Percentiles rank a stretch among this genome's conserved stretches.
Conservation (phyloP, 92 coral and sea anemone species). For the Desmophyllum pertusum region DNA sequence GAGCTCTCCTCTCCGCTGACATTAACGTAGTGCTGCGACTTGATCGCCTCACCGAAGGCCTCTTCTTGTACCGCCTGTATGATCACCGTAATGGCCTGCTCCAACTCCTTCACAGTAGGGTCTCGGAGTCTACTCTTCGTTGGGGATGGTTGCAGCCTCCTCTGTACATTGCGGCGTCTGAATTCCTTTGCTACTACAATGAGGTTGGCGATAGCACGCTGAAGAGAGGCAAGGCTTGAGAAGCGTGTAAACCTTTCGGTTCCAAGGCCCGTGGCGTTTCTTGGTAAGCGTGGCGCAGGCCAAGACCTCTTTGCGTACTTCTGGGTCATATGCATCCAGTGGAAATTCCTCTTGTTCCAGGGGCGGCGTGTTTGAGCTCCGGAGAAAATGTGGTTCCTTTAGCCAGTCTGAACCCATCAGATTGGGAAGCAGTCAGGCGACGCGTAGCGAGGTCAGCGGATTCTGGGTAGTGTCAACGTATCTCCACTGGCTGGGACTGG, state of each 20-base stretch:
- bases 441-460: slow-evolving; percentile 55
- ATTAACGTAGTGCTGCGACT: slow-evolving; percentile 1
- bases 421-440: slow-evolving; percentile 5
- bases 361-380: neutral
- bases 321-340: slow-evolving; percentile 16
- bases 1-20: neutral
- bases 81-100: slow-evolving; percentile 34
- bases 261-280: slow-evolving; percentile 27
- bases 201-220: slow-evolving; percentile 40
- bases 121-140: neutral
- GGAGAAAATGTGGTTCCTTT: slow-evolving; percentile 44
- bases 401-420: slow-evolving; percentile 44
- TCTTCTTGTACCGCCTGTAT: slow-evolving; percentile 25
- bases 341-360: neutral
- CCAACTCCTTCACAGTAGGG: slow-evolving; percentile 14
- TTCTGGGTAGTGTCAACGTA: slow-evolving; percentile 43
- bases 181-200: neutral
- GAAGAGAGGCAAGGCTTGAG: slow-evolving; percentile 32
- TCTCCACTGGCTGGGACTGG: slow-evolving; percentile 48
- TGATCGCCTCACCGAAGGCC: slow-evolving; percentile 1
- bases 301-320: slow-evolving; percentile 19
- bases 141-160: neutral
- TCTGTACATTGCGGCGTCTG: neutral
- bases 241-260: slow-evolving; percentile 40
- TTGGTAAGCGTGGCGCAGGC: neutral